These are phyloP conservation scores for Lophura nycthemera DNA, from an alignment of 2,113 vertebrate genomes.

Conservation along the genomic window DNA sequence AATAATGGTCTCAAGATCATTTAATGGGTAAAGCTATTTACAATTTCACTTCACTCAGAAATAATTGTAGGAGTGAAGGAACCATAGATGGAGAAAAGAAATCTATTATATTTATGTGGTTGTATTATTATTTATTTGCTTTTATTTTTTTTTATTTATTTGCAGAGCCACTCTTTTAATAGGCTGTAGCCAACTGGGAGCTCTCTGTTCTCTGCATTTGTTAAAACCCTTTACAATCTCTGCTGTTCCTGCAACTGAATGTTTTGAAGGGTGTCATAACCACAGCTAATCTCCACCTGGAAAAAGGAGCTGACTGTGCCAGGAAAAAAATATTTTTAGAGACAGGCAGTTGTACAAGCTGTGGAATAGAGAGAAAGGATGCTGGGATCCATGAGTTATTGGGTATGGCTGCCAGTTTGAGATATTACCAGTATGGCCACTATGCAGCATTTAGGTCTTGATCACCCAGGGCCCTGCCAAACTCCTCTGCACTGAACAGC, in stretches of 20 bases:
- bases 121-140: conserved; percentile 55
- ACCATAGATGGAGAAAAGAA: conserved; percentile 30
- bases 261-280: conserved; percentile 36
- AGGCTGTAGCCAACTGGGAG: neutral
- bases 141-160: too few relatives aligned
- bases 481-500: neutral
- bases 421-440: neutral
- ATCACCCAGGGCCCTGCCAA: neutral
- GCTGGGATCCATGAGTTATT: neutral
- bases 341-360: neutral
- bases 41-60: conserved; percentile 60
- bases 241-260: conserved; percentile 16
- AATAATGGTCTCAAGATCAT: conserved; percentile 46
- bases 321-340: conserved; percentile 7
- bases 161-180: conserved; percentile 16
- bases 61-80: conserved; percentile 48
- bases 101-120: conserved; percentile 40
- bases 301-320: neutral
- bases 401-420: neutral
- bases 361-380: neutral
- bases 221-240: neutral
- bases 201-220: conserved; percentile 31
- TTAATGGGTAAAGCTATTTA: conserved; percentile 65
- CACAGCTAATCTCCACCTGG: neutral
- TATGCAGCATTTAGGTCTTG: neutral